Base-by-base conservation (phyloP, 2,113 vertebrate species). In the Gasterosteus nipponicus region DNA sequence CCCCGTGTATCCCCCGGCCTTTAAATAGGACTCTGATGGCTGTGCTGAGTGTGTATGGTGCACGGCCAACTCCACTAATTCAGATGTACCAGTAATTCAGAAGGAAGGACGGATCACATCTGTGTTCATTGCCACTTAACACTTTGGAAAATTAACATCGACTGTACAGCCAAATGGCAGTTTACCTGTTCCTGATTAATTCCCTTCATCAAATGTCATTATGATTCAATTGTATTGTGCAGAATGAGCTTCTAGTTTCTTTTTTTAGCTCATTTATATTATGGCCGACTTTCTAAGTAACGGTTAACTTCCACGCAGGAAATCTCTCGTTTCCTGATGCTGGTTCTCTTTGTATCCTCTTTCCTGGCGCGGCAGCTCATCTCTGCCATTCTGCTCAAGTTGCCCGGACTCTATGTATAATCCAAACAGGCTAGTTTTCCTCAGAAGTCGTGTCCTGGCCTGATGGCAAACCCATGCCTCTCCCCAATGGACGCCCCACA, bases 11-110 rank as follows among this genome's bases (percentile, higher is more conserved):
- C 51, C 39, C 35, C 54, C 33, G 51, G 51, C 12, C 10, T 64
- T 53, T 56, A 44, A 56, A 19, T 63, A 49, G 26, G 16, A 73
- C 33, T 42, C 33, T 38, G 35, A 46, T 38, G 47, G 51, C 76
- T 33, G 69, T 16, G 49, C 22, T 12, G 14, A 10, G 16, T 26
- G 22, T 26, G 22, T 26, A 26, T 26, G 22, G 22, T 26, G 4
- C 1, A 31, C 42, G 35, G 61, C 54, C 31, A 0, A 39, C 41
- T 29, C 2, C n/a, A n/a, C 10, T 61, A 33, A 51, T 47, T 35
- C 29, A 58, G 38, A 49, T 31, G 22, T 26, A 26, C 0, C 46
- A 44, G 26, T 31, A 26, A 67, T 16, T 54, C 33, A 22, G 31
- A 58, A 73, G 10, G 39, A n/a, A 9, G 39, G 56, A 22, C 53